Evolutionary conservation across 2,888 invertebrate species (phyloP).

Genomic region (Drosophila anomelani): DNA sequence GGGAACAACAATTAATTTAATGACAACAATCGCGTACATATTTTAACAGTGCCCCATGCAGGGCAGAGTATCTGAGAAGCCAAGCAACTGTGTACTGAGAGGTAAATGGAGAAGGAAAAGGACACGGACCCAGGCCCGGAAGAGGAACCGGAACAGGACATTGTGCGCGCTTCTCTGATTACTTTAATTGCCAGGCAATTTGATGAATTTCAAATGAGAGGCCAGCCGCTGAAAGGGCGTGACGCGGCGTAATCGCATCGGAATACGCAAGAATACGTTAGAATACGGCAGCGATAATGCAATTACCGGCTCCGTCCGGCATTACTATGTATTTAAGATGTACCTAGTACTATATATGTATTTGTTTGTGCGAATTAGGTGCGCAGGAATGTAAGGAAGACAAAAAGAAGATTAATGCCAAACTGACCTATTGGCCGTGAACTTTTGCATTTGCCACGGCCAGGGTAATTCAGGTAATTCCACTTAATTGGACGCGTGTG

Average conservation of each 20-base stretch:
- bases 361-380: not conserved
- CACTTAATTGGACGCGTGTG: constrained; percentile 57
- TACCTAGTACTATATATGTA: not conserved
- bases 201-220: constrained; percentile 50
- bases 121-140: not conserved
- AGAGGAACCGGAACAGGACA: constrained; percentile 23
- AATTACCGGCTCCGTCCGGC: constrained; percentile 32
- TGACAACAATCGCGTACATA: too few relatives aligned
- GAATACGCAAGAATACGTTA: constrained; percentile 8
- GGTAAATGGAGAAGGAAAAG: not conserved
- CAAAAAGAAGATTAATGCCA: constrained; percentile 29
- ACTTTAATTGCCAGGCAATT: constrained; percentile 58
- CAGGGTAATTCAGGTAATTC: constrained; percentile 48
- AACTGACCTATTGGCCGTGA: constrained; percentile 55
- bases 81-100: not conserved
- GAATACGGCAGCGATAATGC: constrained; percentile 22
- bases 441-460: constrained; percentile 66
- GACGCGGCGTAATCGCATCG: constrained; percentile 23
- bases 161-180: constrained; percentile 49
- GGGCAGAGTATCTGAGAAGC: not conserved
- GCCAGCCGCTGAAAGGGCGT: constrained; percentile 6
- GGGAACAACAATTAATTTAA: not conserved
- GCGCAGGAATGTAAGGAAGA: constrained; percentile 5
- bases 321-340: constrained; percentile 9
- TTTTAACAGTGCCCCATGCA: not conserved